phyloP scores from a whole-genome alignment of 2,797 vertebrate species.

The Sebastes miniatus region DNA sequence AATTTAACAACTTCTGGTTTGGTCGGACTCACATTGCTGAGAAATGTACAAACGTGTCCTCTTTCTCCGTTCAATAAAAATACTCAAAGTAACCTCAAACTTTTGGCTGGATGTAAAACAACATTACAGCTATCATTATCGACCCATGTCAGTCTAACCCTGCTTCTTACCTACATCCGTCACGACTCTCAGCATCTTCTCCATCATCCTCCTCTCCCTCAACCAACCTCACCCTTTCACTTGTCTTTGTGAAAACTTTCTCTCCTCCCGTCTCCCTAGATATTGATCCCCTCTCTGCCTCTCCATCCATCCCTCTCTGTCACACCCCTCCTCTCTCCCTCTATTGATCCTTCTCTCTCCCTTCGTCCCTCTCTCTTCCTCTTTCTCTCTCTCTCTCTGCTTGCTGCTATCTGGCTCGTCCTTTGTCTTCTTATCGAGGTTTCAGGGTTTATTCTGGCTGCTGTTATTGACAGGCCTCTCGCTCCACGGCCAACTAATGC shows the following conservation, averaged over 20 bases:
- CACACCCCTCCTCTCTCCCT: constrained; percentile 73
- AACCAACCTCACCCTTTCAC: constrained; percentile 11
- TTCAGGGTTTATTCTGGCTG: constrained; percentile 97
- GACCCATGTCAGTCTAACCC: constrained; percentile 4
- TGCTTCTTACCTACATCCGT: constrained; percentile 2
- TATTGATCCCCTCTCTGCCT: constrained; percentile 87
- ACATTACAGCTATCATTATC: not conserved
- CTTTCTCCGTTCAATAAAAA: not conserved
- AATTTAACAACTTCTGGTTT: no score
- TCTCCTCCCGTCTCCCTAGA: constrained; percentile 80
- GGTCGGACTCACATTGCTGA: not conserved
- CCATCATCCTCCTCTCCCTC: not conserved
- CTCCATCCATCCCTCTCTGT: constrained; percentile 68
- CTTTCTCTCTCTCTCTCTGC: constrained; percentile 81
- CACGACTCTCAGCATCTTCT: constrained; percentile 16
- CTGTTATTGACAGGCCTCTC: constrained; percentile 97
- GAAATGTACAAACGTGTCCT: not conserved
- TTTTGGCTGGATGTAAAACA: not conserved
- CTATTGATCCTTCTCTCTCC: constrained; percentile 88
- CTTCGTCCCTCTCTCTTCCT: constrained; percentile 78
- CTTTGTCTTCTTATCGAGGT: constrained; percentile 99
- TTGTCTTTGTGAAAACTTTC: constrained; percentile 69
- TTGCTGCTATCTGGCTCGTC: constrained; percentile 87
- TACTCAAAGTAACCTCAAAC: not conserved
- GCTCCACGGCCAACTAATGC: constrained; percentile 98